Conservation (phyloP, 2,113 vertebrate genomes). For the Ornithorhynchus anatinus region DNA sequence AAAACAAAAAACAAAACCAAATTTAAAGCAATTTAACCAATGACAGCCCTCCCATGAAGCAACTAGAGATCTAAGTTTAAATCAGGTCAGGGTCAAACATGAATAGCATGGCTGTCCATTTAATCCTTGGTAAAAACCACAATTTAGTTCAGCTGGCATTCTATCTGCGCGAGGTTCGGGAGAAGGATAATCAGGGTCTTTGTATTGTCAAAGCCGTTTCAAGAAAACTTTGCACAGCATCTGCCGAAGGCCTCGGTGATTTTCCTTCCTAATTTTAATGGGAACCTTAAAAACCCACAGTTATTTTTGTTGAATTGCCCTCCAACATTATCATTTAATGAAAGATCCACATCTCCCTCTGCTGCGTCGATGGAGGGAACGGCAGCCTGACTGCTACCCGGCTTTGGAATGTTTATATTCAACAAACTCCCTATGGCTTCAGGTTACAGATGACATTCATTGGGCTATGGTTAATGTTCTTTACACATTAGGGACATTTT, state of each 20-base stretch:
- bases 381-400: conserved; percentile 30
- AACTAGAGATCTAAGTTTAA: no score
- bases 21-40: no score
- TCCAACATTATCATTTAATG: conserved; percentile 35
- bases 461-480: conserved; percentile 51
- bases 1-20: no score
- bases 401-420: conserved; percentile 43
- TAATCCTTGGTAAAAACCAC: conserved; percentile 2
- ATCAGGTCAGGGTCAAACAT: neutral
- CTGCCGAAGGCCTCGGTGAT: neutral
- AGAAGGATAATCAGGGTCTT: neutral
- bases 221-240: neutral
- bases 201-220: conserved; percentile 12
- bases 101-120: neutral
- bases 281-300: neutral
- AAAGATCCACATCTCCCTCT: conserved; percentile 58
- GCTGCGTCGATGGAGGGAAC: conserved; percentile 48
- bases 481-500: conserved; percentile 46
- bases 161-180: neutral
- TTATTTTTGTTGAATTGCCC: neutral
- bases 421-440: conserved; percentile 32
- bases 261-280: neutral
- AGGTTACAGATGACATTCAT: conserved; percentile 63
- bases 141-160: neutral
- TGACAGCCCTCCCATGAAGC: no score